phyloP scores from a whole-genome alignment of 2,888 invertebrate genomes.

The Gari tellinella region DNA sequence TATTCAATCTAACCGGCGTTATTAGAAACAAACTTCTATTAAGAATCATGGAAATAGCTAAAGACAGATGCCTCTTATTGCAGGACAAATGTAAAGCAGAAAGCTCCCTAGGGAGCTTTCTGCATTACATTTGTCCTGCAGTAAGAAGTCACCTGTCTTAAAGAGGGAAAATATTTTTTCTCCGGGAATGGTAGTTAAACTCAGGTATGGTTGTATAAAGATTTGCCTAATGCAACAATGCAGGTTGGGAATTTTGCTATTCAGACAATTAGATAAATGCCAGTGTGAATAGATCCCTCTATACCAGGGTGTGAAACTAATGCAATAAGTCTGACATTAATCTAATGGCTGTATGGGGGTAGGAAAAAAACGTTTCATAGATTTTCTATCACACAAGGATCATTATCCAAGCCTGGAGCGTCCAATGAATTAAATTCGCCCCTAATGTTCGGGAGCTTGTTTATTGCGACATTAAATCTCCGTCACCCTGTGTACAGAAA shows the following conservation, averaged over 20 bases:
- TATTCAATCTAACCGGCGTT: too few relatives aligned
- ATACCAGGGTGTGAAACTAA: not conserved
- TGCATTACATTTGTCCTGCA: too few relatives aligned
- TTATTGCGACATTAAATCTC: slow-evolving; percentile 2
- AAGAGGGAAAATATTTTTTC: too few relatives aligned
- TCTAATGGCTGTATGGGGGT: not conserved
- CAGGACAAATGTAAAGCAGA: too few relatives aligned
- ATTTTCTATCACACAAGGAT: slow-evolving; percentile 3
- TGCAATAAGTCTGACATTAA: slow-evolving; percentile 8
- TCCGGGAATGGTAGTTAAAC: too few relatives aligned
- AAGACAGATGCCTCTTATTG: too few relatives aligned
- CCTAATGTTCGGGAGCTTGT: slow-evolving; percentile 3
- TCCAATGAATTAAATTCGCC: slow-evolving; percentile 3
- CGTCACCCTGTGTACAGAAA: not conserved
- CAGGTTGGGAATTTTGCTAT: not conserved
- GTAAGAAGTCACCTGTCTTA: too few relatives aligned
- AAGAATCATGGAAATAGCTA: too few relatives aligned
- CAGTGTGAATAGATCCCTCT: not conserved
- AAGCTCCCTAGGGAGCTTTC: too few relatives aligned
- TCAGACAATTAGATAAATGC: slow-evolving; percentile 1
- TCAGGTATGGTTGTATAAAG: too few relatives aligned
- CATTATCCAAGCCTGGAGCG: not conserved
- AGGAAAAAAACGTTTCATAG: slow-evolving; percentile 2
- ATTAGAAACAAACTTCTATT: too few relatives aligned
- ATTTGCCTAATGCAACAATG: not conserved